Evolutionary conservation across 1,140 invertebrate species (phyloP), one percentile per base, ranked within the genome.

Genomic region (Papilio dardanus): DNA sequence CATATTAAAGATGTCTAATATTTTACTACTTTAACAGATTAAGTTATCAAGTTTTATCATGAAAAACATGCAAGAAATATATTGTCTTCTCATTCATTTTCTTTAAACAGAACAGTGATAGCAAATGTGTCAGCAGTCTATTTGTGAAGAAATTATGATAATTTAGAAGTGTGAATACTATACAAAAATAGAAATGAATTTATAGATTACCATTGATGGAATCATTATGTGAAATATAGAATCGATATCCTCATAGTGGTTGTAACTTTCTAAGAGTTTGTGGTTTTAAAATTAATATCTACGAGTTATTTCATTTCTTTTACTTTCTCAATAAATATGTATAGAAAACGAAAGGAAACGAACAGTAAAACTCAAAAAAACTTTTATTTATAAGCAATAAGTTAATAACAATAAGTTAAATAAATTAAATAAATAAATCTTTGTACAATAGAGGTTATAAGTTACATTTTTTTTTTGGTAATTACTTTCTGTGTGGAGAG

Each of bases 321-420:
- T 28, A 58, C 19, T 24, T 58, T 58, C 21, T 4, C 21, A 3
- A 12, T 2, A 12, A 58, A 28, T 58, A 58, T 58, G 24, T 12
- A 58, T 28, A 28, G 65, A n/a, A 35, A 35, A 35, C 5, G 33
- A 58, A 73, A 73, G 50, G 65, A 81, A 79, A 78, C 42, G 65
- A 66, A 74, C 54, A 65, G 50, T 76, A 35, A 30, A 76, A 76
- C 33, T 78, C 69, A 69, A 75, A 73, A 14, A 21, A 75, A 76
- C 75, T 78, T 79, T 79, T 74, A 76, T 54, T 77, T 77, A 71
- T 65, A 58, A 79, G 79, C 68, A 86, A 88, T 91, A 90, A 88
- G 75, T 90, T 90, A 92, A 85, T 89, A 80, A 82, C 78, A 89
- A 91, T 89, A 90, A 89, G 83, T 90, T 87, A 91, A 86, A 87